phyloP scores from a whole-genome alignment of 2,888 invertebrate genomes.

The Acrocera orbiculus region DNA sequence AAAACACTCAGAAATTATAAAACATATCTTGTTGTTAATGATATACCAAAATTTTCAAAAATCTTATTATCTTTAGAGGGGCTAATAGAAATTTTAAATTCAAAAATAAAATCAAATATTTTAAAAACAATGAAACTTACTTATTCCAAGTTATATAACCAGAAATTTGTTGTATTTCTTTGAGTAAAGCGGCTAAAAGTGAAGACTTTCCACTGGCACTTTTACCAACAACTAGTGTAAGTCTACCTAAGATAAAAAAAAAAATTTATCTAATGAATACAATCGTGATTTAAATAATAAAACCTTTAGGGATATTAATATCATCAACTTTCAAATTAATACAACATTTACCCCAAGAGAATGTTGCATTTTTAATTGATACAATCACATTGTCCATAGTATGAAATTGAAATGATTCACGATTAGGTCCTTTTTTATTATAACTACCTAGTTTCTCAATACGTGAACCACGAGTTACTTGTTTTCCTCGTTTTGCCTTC shows the following conservation, averaged over 20 bases:
- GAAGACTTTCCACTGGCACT: slow-evolving; percentile 71
- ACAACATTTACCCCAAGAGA: slow-evolving; percentile 20
- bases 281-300: slow-evolving; percentile 1
- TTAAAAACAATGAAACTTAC: slow-evolving; percentile 33
- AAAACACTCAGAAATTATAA: no score
- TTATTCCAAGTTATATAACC: slow-evolving; percentile 48
- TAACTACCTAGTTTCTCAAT: slow-evolving; percentile 7
- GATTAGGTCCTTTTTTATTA: slow-evolving; percentile 5
- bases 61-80: neutral
- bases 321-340: slow-evolving; percentile 19
- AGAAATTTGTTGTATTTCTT: slow-evolving; percentile 53
- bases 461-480: slow-evolving; percentile 9
- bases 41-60: no score
- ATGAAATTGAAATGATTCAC: slow-evolving; percentile 18
- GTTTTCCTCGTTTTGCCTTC: slow-evolving; percentile 3
- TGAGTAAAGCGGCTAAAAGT: slow-evolving; percentile 54
- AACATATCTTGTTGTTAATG: no score
- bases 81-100: neutral
- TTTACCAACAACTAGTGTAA: slow-evolving; percentile 59
- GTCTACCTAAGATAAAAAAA: slow-evolving; percentile 34
- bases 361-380: slow-evolving; percentile 23
- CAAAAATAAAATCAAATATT: neutral
- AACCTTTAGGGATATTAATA: slow-evolving; percentile 32
- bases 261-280: neutral
- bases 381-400: slow-evolving; percentile 28